Base-by-base conservation (phyloP, 2,797 vertebrate genomes). In the Sebastes itinus region DNA sequence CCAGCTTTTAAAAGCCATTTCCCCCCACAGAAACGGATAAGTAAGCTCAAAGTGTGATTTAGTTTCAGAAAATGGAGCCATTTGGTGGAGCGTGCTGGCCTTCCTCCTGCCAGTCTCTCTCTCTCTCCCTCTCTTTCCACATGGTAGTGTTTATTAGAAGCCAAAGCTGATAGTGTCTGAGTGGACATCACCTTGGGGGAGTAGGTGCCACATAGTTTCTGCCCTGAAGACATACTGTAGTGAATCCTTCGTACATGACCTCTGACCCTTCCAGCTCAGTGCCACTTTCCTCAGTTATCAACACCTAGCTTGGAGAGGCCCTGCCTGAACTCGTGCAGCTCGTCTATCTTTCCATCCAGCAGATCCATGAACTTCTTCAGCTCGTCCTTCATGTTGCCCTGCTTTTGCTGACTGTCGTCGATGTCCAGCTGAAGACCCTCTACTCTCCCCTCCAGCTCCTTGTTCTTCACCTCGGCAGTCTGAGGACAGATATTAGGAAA, bases 291-390 rank as follows among this genome's bases (percentile, higher is more conserved):
- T 95, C 96, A 99, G 94, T 98, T 97, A 90, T 98, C 97, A 4
- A 95, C 72, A 35, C 97, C 97, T 55, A 99, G 94, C 95, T 97
- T 97, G 82, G 98, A 98, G 56, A 99, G 97, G 74, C 97, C 97
- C 91, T 98, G 95, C 81, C 98, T 96, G 92, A 99, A 97, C 94
- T 99, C 97, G 1, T 99, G 98, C 87, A 99, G 96, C 93, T 98
- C 98, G 12, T 99, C 98, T 27, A 99, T 97, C 93, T 98, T 99
- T 27, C 97, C 97, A 0, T 99, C 98, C 88, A 99, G 94, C 88
- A 97, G 92, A 81, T 99, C 97, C 95, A 99, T 96, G 93, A 98
- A 97, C 95, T 96, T 97, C 96, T 97, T 98, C 80, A 99, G 92
- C 92, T 99, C 98, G 67, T 92, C 95, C 96, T 98, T 98, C 93